These are phyloP conservation scores for Setipinna tenuifilis DNA, from an alignment of 2,797 vertebrate species.

Conservation along the genomic window DNA sequence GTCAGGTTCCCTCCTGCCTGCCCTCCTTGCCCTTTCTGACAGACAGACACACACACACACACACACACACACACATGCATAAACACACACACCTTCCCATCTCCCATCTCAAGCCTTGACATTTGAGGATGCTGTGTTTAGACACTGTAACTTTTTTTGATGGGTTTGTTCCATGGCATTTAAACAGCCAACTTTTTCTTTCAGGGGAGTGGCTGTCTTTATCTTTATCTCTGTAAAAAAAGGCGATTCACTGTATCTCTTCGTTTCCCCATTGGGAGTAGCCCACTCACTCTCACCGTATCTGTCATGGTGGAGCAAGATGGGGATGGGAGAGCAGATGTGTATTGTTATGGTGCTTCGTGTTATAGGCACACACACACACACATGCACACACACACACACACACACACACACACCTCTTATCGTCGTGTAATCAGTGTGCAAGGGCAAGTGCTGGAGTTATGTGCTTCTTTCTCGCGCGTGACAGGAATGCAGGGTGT, in stretches of 20 bases:
- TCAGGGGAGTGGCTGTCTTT: not conserved
- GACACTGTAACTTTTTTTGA: not conserved
- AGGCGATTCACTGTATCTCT: not conserved
- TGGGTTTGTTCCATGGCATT: not conserved
- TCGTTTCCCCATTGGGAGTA: not conserved
- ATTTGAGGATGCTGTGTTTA: constrained; percentile 13
- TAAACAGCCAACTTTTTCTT: not conserved
- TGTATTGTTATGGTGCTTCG: not conserved
- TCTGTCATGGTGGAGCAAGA: not conserved
- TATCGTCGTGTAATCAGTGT: not conserved
- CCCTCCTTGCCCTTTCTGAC: too few relatives aligned
- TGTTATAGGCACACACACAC: not conserved
- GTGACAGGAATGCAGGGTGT: not conserved
- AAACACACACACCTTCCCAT: not conserved
- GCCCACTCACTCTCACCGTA: not conserved
- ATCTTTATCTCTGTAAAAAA: not conserved
- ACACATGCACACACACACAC: too few relatives aligned
- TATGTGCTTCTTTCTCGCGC: not conserved
- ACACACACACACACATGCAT: too few relatives aligned
- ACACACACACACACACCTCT: not conserved
- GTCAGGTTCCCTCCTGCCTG: not conserved
- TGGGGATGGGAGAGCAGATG: not conserved
- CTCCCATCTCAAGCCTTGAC: constrained; percentile 5
- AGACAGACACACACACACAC: too few relatives aligned
- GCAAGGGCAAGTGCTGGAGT: not conserved